These are phyloP conservation scores for Endotricha flammealis DNA, from an alignment of 2,888 invertebrate species.

Conservation along the genomic window DNA sequence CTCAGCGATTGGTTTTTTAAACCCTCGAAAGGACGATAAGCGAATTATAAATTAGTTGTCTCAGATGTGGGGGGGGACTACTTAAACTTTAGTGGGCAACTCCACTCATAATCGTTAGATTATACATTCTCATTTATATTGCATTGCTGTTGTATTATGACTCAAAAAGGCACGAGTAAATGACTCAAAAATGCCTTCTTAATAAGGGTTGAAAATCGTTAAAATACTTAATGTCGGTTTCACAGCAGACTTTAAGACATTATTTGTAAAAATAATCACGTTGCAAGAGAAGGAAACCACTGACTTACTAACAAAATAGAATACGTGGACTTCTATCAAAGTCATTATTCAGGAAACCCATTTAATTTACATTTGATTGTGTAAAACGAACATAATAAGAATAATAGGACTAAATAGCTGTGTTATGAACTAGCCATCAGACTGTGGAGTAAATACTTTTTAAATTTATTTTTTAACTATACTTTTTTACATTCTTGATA, in stretches of 20 bases:
- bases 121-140: conserved; percentile 11
- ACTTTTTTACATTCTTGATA: too few species aligned
- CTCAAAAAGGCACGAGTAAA: conserved; percentile 7
- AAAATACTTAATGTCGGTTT: background rate
- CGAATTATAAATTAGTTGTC: conserved; percentile 13
- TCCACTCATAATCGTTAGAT: conserved; percentile 8
- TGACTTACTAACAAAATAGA: too few species aligned
- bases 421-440: too few species aligned
- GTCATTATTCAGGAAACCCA: too few species aligned
- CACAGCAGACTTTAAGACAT: background rate
- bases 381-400: too few species aligned
- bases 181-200: background rate
- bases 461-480: too few species aligned
- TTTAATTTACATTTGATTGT: too few species aligned
- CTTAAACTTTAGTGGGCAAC: conserved; percentile 10
- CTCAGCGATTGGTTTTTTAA: conserved; percentile 14
- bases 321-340: too few species aligned
- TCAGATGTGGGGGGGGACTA: conserved; percentile 8
- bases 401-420: too few species aligned
- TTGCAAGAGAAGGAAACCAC: too few species aligned
- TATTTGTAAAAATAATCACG: background rate
- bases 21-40: conserved; percentile 9
- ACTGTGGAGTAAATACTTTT: too few species aligned
- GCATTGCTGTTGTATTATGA: conserved; percentile 6
- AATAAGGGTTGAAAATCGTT: background rate